phyloP scores from a whole-genome alignment of 2,888 invertebrate species.

The Boloria euphrosyne region DNA sequence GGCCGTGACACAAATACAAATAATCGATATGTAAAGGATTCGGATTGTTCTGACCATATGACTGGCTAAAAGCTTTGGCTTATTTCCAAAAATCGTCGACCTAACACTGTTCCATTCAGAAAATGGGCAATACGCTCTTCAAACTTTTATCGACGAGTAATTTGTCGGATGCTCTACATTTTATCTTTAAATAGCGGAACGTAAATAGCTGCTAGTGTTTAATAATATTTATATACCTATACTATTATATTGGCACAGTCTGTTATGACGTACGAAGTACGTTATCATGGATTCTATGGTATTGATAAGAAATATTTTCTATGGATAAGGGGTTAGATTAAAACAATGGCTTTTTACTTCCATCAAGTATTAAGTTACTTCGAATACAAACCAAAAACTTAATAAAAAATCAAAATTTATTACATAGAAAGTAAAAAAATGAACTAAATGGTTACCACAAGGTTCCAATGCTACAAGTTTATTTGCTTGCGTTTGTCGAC shows the following conservation, averaged over 20 bases:
- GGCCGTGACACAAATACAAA: slow-evolving; percentile 65
- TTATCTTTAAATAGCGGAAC: slow-evolving; percentile 9
- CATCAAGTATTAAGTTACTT: not conserved
- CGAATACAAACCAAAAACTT: not conserved
- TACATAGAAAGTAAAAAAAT: not conserved
- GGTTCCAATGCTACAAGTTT: slow-evolving; percentile 83
- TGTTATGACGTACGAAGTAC: not conserved
- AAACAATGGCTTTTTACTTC: not conserved
- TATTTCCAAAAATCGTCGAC: slow-evolving; percentile 50
- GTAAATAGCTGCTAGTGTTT: slow-evolving; percentile 9
- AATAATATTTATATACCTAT: slow-evolving; percentile 1
- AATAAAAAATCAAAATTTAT: not conserved
- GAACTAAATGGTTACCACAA: slow-evolving; percentile 72
- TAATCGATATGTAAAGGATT: slow-evolving; percentile 39
- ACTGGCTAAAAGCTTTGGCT: slow-evolving; percentile 61
- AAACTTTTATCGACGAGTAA: not conserved
- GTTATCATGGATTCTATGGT: not conserved
- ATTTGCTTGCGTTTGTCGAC: slow-evolving; percentile 88
- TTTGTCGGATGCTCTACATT: not conserved
- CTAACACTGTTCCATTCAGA: slow-evolving; percentile 33
- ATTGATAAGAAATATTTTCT: not conserved
- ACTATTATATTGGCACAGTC: not conserved
- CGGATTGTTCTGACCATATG: slow-evolving; percentile 54
- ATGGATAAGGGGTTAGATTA: not conserved
- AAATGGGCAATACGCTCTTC: slow-evolving; percentile 33